Evolutionary conservation across 2,113 vertebrate genomes (phyloP).

Genomic region (Peromyscus leucopus): DNA sequence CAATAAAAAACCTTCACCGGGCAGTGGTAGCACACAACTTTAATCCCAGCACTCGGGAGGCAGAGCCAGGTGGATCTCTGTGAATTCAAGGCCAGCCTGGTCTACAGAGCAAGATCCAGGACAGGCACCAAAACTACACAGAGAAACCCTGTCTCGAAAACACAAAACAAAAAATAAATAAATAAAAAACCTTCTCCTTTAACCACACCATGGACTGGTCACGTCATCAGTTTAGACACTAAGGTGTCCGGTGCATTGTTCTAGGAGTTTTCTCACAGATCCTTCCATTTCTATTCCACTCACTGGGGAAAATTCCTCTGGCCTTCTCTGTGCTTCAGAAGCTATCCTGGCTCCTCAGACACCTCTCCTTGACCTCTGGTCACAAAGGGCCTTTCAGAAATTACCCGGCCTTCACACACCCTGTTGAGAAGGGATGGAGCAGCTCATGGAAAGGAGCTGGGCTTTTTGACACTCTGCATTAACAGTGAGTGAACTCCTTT

Average conservation of each 20-base stretch:
- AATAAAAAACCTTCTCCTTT: no score
- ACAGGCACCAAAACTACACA: no score
- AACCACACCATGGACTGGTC: background rate
- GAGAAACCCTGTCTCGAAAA: no score
- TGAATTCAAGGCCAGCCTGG: no score
- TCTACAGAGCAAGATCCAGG: no score
- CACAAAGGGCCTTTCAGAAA: background rate
- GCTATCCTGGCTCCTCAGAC: background rate
- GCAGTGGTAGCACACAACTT: no score
- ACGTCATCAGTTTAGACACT: no score
- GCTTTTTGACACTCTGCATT: background rate
- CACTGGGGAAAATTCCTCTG: constrained; percentile 1
- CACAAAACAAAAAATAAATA: no score
- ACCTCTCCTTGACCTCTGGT: background rate
- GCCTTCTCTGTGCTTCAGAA: background rate
- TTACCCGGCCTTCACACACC: no score
- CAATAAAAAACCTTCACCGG: background rate
- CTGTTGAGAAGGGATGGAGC: background rate
- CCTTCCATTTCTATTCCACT: background rate
- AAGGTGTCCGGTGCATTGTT: no score
- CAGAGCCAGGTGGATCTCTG: no score
- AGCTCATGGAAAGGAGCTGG: background rate
- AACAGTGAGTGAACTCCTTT: background rate
- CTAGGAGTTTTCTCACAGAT: background rate
- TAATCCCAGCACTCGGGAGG: no score